Evolutionary conservation across 2,888 invertebrate species (phyloP).

Genomic region (Dasypolia templi): DNA sequence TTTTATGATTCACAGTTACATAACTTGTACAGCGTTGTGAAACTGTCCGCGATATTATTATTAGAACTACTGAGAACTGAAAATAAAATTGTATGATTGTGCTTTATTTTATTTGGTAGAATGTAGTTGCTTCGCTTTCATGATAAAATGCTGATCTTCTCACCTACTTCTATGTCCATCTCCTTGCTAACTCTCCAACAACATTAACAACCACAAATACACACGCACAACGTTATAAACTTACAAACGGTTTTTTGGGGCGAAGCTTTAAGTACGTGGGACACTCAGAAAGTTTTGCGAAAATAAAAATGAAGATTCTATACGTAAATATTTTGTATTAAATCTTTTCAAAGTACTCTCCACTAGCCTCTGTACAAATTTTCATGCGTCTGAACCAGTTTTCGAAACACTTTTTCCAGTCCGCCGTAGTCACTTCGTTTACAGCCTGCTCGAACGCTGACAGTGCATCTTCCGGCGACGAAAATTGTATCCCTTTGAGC

Average conservation of each 20-base stretch:
- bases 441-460: too few species aligned
- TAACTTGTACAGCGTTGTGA: conserved; percentile 17
- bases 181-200: neutral
- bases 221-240: neutral
- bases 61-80: conserved; percentile 7
- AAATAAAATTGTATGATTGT: neutral
- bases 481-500: too few species aligned
- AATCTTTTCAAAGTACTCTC: too few species aligned
- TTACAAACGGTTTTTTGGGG: neutral
- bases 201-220: neutral
- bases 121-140: neutral
- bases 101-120: neutral
- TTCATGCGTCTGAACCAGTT: too few species aligned
- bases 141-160: neutral
- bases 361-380: too few species aligned
- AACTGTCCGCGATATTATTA: conserved; percentile 23
- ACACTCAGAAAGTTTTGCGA: too few species aligned
- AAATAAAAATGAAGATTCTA: too few species aligned
- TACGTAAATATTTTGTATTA: too few species aligned
- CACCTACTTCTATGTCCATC: neutral
- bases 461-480: too few species aligned
- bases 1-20: conserved; percentile 29
- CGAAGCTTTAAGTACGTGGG: too few species aligned
- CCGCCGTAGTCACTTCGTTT: too few species aligned
- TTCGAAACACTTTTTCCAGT: too few species aligned